phyloP scores from a whole-genome alignment of 2,888 invertebrate genomes.

The Petrophora chlorosata region DNA sequence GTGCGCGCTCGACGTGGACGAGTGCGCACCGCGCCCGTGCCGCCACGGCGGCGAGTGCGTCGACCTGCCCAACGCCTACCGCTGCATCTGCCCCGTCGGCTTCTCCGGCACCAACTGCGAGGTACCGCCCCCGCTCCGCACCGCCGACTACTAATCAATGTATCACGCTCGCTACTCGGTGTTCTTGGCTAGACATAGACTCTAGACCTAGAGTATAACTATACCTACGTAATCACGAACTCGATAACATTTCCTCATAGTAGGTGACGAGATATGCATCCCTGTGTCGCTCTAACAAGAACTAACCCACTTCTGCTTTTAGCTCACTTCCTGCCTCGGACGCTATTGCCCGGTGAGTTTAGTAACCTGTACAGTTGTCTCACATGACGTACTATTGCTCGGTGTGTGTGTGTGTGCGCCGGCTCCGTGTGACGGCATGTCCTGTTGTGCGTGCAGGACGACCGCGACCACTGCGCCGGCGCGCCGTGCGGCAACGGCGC shows the following conservation, averaged over 20 bases:
- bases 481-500: slow-evolving; percentile 95
- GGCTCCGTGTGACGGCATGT: too few species aligned
- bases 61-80: slow-evolving; percentile 92
- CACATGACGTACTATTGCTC: background rate
- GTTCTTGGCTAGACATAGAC: too few species aligned
- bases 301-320: slow-evolving; percentile 76
- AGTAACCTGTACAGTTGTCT: too few species aligned
- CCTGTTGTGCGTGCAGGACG: slow-evolving; percentile 83
- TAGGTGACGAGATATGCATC: too few species aligned
- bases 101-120: slow-evolving; percentile 94
- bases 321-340: slow-evolving; percentile 74
- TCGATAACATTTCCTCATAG: too few species aligned
- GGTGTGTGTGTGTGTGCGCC: background rate
- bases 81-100: slow-evolving; percentile 95
- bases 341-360: slow-evolving; percentile 74
- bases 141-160: background rate
- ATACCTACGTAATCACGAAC: too few species aligned
- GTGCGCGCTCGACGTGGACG: slow-evolving; percentile 94
- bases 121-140: slow-evolving; percentile 79
- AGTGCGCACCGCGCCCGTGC: slow-evolving; percentile 94
- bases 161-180: too few species aligned
- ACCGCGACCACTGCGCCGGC: slow-evolving; percentile 94
- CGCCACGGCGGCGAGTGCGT: slow-evolving; percentile 95
- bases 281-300: slow-evolving; percentile 52
- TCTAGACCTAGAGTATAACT: too few species aligned